phyloP scores from a whole-genome alignment of 2,113 vertebrate species.

The Pagrus major region DNA sequence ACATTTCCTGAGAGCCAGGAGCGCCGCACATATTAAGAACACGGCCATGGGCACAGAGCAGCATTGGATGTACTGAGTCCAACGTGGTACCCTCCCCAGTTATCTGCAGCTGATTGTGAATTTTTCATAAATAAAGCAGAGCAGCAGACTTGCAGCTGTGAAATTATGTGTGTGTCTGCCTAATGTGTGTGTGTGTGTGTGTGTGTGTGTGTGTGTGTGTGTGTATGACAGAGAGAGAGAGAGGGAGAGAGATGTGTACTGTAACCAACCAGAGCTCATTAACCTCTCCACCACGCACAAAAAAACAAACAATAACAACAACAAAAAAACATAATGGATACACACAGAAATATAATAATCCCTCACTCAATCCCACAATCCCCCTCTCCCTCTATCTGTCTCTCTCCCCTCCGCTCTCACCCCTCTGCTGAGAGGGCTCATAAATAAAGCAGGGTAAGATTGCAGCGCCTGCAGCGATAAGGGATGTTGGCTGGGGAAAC shows the following conservation, averaged over 20 bases:
- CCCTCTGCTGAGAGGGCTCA: slow-evolving; percentile 52
- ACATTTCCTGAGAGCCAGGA: not conserved
- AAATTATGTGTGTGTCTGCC: not conserved
- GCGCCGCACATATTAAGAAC: not conserved
- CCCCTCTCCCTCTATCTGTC: slow-evolving; percentile 2
- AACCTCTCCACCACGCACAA: slow-evolving; percentile 31
- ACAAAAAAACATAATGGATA: not conserved
- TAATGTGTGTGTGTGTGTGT: not conserved
- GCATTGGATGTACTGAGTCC: slow-evolving; percentile 1
- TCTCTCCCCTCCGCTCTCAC: not conserved
- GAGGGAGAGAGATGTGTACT: slow-evolving; percentile 15
- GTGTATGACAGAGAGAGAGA: too few species aligned
- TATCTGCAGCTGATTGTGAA: slow-evolving; percentile 2
- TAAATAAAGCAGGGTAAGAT: slow-evolving; percentile 71
- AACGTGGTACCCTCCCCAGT: not conserved
- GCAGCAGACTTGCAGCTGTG: slow-evolving; percentile 9
- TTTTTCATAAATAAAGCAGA: slow-evolving; percentile 32
- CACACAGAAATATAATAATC: slow-evolving; percentile 42
- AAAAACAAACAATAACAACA: slow-evolving; percentile 23
- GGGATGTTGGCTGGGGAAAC: slow-evolving; percentile 50
- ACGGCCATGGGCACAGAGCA: slow-evolving; percentile 10
- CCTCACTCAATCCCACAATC: slow-evolving; percentile 27
- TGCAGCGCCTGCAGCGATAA: slow-evolving; percentile 66
- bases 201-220: not conserved
- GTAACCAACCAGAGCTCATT: slow-evolving; percentile 44